Evolutionary conservation across 2,113 vertebrate genomes (phyloP), one percentile per base, ranked within the genome.

Genomic region (human): DNA sequence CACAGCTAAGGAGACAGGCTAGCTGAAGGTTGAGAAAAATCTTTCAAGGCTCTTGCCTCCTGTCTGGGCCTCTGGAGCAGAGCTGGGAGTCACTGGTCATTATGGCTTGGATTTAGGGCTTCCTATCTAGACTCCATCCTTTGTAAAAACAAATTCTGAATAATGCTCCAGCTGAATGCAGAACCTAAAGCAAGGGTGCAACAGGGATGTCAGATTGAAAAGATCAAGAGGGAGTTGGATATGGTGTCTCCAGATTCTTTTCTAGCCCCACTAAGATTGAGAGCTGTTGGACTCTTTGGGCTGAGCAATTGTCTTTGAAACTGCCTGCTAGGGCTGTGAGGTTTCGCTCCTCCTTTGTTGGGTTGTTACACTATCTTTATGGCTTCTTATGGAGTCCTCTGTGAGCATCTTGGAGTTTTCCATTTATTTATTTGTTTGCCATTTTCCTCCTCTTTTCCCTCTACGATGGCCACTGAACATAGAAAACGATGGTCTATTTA

Each of bases 1-100:
- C 57, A 52, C 11, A 38, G 89, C 17, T 76, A 66, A 89, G 72
- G 76, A 90, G 55, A 76, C 0, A 0, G 35, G 40, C 80, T 43
- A 45, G n/a, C 61, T 82, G 61, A 59, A 89, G 30, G 35, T 52
- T 86, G 30, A 64, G 25, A 76, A 73, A 57, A 57, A 22, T 20
- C 12, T 90, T 90, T 88, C 22, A 93, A 86, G 92, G 64, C 45
- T 94, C 93, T 40, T 93, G 25, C 30, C n/a, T 73, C 50, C 70
- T 75, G 8, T 66, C 90, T 52, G 57, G 27, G 30, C 45, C 48
- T 81, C 87, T 27, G 70, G 30, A 93, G 5, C 40, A 93, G 35
- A 93, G 70, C 83, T 73, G 30, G 30, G 43, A 16, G 30, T 40
- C 75, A 87, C 55, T 80, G 1, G 45, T 8, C 93, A 23, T 55